Base-by-base conservation (phyloP, 2,797 vertebrate genomes). In the Cuculus canorus region DNA sequence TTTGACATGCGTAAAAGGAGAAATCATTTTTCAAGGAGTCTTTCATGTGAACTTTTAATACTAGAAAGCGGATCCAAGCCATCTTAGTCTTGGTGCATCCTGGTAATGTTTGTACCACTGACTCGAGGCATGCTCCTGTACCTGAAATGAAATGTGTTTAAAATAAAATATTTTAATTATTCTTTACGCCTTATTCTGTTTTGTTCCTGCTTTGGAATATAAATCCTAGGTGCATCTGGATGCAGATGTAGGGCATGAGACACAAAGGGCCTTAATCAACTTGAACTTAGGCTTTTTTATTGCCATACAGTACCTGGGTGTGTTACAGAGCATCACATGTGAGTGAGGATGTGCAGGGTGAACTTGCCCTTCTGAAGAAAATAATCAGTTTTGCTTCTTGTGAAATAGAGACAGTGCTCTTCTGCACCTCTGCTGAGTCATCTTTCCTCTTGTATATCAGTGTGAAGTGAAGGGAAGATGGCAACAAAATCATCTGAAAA, bases 311-410 rank as follows among this genome's bases (percentile, higher is more conserved):
- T 28, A 24, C 28, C 37, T 9, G 27, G 25, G 12, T 76, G 5
- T 71, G 8, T 57, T 86, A 23, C 7, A 28, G 54, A 75, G 13
- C 6, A 1, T 69, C 0, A 0, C 16, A 10, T 14, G 25, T 52
- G 41, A 28, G 23, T 25, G 73, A 52, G 43, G 18, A 65, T 37
- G 37, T 75, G 33, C 60, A 77, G 52, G 50, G 8, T 77, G 37
- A 45, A 7, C 33, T 90, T 14, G 41, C 14, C 5, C 18, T 88
- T 54, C 9, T 17, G 41, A 52, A 75, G 61, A 47, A 77, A 52
- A 71, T 30, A 2, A 80, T 65, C 33, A 8, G 1, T 68, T 82
- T 72, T 47, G 21, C 28, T 2, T 72, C 9, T 54, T 82, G 16
- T 6, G 10, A 65, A 82, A n/a, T 43, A 53, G 33, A 71, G 64